Base-by-base conservation (phyloP, 2,797 vertebrate genomes). In the Esox lucius region DNA sequence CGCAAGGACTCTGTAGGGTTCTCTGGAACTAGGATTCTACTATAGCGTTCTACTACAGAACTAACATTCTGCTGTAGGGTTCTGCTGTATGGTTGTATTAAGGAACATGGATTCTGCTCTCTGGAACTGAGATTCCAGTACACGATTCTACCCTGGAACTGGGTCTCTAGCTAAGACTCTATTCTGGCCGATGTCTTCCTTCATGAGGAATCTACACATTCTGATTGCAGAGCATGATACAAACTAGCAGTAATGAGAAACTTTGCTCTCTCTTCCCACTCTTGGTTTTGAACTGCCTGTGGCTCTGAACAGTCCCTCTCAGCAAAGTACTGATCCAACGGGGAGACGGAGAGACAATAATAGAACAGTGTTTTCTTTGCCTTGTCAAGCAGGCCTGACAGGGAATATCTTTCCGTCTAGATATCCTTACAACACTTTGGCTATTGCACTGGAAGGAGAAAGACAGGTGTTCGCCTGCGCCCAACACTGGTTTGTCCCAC, bases 371-470 rank as follows among this genome's bases (percentile, higher is more conserved):
- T 17, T 64, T 3, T 80, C 5, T 42, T 85, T 80, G 83, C 84
- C 86, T 86, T 84, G 78, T 83, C 77, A 81, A 82, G 69, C 79
- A 62, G 77, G 78, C 39, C 39, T 42, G 39, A 42, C 39, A 9
- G 76, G 80, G 77, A 83, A 70, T 64, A 61, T 80, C 74, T 48
- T 79, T 85, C 72, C 39, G 62, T 84, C 68, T 82, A 48, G 80
- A 71, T 85, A 83, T 83, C 77, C 76, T 82, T 86, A 87, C 85
- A 74, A 75, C 80, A 42, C 39, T 39, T 39, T 42, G 5, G 42
- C 39, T 82, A 71, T 87, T 91, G 89, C 88, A 91, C 90, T 89
- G 85, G 81, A 88, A 89, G 78, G 70, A 84, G 81, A 86, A 74
- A 15, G 77, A 16, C 4, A 22, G 82, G 2, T 42, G 39, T 49